Percentiles rank a stretch among this genome's conserved stretches.
These are phyloP conservation scores for Lepidocyrtoides sp. DNA, from an alignment of 2,888 invertebrate species.

Conservation along the genomic window DNA sequence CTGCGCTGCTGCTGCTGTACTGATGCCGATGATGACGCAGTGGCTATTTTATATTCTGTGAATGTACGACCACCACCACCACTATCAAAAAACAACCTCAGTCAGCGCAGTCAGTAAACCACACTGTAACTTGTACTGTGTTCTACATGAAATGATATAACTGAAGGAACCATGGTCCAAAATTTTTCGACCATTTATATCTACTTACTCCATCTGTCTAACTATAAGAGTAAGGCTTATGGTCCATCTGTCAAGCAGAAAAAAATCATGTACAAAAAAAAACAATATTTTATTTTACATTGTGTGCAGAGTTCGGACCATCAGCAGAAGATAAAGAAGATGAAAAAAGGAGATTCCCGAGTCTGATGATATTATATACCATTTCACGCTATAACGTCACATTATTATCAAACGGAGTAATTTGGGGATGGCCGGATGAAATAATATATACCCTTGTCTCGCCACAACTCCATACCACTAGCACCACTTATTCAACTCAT, in stretches of 20 bases:
- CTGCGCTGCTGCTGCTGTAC: no score
- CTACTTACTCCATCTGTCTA: constrained; percentile 9
- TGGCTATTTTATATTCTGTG: constrained; percentile 39
- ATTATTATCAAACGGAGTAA: constrained; percentile 66
- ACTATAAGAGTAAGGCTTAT: constrained; percentile 11
- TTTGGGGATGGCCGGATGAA: constrained; percentile 61
- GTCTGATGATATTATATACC: constrained; percentile 47
- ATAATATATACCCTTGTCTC: constrained; percentile 54
- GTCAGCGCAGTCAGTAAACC: constrained; percentile 45
- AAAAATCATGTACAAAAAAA: constrained; percentile 37
- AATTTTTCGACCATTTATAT: no score
- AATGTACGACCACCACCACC: background rate
- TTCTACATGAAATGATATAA: constrained; percentile 16
- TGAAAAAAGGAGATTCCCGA: constrained; percentile 21
- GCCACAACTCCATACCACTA: constrained; percentile 11
- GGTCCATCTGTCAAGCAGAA: constrained; percentile 75
- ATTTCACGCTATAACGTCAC: constrained; percentile 76
- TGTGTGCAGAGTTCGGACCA: no score
- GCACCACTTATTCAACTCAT: constrained; percentile 16
- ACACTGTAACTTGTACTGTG: no score
- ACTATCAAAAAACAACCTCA: background rate
- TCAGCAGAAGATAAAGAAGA: background rate
- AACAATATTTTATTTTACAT: background rate
- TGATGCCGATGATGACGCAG: constrained; percentile 41
- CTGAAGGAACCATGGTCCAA: constrained; percentile 63